Percentiles rank a stretch among this genome's conserved stretches.
phyloP scores from a whole-genome alignment of 2,113 vertebrate genomes.

The Chloebia gouldiae region DNA sequence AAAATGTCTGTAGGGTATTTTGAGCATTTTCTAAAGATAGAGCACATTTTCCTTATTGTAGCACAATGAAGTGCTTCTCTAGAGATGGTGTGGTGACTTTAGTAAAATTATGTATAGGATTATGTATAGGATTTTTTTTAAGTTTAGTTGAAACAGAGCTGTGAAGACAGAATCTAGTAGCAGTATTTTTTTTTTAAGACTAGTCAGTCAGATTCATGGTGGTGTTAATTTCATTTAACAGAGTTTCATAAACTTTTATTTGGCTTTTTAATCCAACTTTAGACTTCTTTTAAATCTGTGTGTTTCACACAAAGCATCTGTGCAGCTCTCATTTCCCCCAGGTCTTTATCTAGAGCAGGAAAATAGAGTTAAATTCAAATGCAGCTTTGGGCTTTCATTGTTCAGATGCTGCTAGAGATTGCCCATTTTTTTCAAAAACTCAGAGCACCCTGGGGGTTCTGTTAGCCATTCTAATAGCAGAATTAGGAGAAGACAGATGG shows the following conservation, averaged over 20 bases:
- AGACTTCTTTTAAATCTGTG: neutral
- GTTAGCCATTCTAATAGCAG: constrained; percentile 39
- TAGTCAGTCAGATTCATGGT: neutral
- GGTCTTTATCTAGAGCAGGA: neutral
- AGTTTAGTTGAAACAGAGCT: neutral
- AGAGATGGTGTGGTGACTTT: neutral
- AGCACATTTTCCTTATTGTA: neutral
- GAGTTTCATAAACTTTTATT: neutral
- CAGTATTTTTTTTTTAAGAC: neutral
- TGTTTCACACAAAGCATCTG: neutral
- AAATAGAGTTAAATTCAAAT: neutral
- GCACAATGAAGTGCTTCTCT: neutral
- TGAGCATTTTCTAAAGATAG: neutral
- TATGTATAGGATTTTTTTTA: neutral
- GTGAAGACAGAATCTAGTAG: neutral
- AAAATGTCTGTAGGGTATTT: neutral
- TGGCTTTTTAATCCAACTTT: neutral
- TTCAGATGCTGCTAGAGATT: neutral
- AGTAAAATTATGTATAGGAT: neutral
- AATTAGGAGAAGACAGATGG: constrained; percentile 50
- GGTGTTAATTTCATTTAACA: neutral
- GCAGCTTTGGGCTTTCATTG: neutral
- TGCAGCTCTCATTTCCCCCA: neutral
- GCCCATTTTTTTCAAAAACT: constrained; percentile 11
- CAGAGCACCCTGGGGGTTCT: neutral